Percentiles rank a stretch among this genome's conserved stretches.
Evolutionary conservation across 2,797 vertebrate genomes (phyloP).

Genomic region (Tadarida brasiliensis): DNA sequence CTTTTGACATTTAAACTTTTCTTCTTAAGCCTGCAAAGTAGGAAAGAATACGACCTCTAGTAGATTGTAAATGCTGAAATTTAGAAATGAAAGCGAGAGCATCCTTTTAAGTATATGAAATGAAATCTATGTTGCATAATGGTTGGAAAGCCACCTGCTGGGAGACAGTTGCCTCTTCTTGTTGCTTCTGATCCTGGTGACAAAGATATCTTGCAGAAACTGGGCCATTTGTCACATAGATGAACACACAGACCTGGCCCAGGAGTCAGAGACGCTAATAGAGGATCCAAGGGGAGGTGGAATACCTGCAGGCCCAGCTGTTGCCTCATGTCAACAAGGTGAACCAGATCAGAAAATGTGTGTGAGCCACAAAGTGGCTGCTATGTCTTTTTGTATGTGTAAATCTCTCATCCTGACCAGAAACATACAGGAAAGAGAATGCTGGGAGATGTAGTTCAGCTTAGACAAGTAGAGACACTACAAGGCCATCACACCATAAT

Average conservation of each 20-base stretch:
- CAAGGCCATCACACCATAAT: background rate
- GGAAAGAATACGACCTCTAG: conserved; percentile 3
- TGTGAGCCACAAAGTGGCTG: background rate
- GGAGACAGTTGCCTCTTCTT: background rate
- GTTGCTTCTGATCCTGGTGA: background rate
- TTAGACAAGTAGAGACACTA: background rate
- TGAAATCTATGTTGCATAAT: background rate
- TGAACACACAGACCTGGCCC: background rate
- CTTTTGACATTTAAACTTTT: background rate
- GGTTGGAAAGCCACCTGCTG: background rate
- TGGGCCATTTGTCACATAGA: background rate
- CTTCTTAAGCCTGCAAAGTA: background rate
- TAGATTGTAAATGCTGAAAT: background rate
- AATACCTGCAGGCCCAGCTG: background rate
- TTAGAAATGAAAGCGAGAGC: background rate
- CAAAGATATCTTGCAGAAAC: background rate
- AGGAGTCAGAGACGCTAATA: background rate
- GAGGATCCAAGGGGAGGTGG: background rate
- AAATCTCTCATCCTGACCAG: background rate
- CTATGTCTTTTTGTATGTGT: background rate
- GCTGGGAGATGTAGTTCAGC: background rate
- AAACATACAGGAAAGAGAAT: background rate
- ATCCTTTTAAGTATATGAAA: background rate
- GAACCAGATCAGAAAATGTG: background rate
- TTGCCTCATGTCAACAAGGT: background rate